Conservation (phyloP, 53 echinoderm and acorn worm species). For the Temnopleurus reevesii region DNA sequence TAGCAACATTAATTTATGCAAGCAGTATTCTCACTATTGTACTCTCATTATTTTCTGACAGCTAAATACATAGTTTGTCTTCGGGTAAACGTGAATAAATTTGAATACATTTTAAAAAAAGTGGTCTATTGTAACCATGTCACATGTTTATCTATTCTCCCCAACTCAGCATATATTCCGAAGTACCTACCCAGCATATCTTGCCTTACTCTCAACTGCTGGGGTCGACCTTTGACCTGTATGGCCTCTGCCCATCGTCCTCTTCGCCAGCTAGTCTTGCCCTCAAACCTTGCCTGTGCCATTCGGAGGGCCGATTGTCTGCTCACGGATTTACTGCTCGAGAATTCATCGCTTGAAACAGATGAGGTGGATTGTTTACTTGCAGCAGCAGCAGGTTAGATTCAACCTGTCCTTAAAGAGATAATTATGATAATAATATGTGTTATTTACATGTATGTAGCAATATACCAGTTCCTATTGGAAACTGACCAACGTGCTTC, state of each 20-base stretch:
- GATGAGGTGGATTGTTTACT: constrained; percentile 17
- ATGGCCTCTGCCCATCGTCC: not conserved
- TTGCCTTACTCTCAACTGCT: constrained; percentile 41
- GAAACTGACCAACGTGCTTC: no score
- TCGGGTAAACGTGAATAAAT: no score
- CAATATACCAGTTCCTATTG: no score
- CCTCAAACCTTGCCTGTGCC: not conserved
- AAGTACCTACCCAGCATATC: constrained; percentile 2
- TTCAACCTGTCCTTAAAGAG: not conserved
- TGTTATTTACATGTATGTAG: no score
- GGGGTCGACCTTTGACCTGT: not conserved
- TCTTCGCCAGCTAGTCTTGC: constrained; percentile 28
- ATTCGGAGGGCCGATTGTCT: not conserved
- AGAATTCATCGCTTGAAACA: constrained; percentile 25
- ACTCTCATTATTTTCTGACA: no score
- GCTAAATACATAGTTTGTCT: no score
- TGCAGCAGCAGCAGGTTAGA: constrained; percentile 29
- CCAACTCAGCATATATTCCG: constrained; percentile 15
- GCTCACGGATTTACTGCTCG: constrained; percentile 33
- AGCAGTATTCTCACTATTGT: no score
- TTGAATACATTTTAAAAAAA: no score
- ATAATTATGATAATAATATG: no score
- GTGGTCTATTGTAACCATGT: no score
- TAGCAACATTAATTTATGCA: no score
- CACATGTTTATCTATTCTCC: no score